Evolutionary conservation across 2,113 vertebrate genomes (phyloP), one percentile per base, ranked within the genome.

Genomic region (Protomyctophum bolini): DNA sequence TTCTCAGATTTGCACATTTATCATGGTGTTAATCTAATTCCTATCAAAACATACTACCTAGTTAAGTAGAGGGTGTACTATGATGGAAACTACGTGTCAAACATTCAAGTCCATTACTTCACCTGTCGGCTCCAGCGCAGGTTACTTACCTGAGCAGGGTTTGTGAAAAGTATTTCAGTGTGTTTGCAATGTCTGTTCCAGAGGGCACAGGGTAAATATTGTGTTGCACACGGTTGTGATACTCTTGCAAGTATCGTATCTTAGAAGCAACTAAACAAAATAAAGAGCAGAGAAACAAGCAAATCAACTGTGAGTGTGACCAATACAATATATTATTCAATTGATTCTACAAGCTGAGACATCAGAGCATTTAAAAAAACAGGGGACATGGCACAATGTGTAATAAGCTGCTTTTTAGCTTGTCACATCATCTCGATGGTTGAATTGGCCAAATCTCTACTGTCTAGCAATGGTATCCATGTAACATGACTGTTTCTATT

Each of bases 111-210:
- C 66, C 86, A 66, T 83, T 91, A 90, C 86, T 85, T 92, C 88
- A 92, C 92, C 92, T 93, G 88, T 89, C 79, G 77, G 71, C 78
- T 89, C 83, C 86, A 81, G 87, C 87, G 87, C 87, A 67, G 87
- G 75, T 88, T 91, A 95, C 98, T 98, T 98, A 99, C 98, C 98
- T 98, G 94, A 99, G 94, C 85, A 99, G 94, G 1, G 97, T 99
- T 91, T 99, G 98, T 92, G 98, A 98, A 96, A 99, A 99, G 93
- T 99, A 99, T 94, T 99, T 99, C 96, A 99, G 92, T 92, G 98
- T 99, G 93, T 99, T 99, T 95, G 98, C 98, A 93, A 99, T 99
- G 94, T 99, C 98, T 91, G 97, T 98, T 93, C 98, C 98, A 82
- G 97, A 98, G 82, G 98, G 98, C 91, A 99, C 98, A 81, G 98